Conservation (phyloP, 2,113 vertebrate genomes). For the Thermophis baileyi region DNA sequence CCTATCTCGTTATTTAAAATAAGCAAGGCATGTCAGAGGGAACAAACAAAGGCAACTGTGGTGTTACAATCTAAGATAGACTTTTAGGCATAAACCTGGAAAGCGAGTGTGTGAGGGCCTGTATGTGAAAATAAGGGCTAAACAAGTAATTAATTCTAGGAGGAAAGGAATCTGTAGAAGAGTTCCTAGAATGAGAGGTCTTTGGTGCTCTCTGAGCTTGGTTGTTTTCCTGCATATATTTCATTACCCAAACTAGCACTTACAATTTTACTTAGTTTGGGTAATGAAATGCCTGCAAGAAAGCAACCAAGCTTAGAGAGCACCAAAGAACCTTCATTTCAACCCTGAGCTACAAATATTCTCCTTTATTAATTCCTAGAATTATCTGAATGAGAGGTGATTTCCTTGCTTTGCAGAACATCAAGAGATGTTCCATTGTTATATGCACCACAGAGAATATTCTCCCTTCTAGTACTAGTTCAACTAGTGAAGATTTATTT, state of each 20-base stretch:
- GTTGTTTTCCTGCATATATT: not conserved
- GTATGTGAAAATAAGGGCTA: not conserved
- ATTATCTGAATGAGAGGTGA: not conserved
- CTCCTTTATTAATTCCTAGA: not conserved
- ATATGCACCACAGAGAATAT: not conserved
- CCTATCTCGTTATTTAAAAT: not conserved
- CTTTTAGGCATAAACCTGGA: not conserved
- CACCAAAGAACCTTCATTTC: not conserved
- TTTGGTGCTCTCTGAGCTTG: not conserved
- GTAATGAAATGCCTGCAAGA: not conserved
- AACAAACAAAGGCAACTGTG: not conserved
- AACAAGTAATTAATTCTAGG: not conserved
- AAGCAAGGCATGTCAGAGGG: not conserved
- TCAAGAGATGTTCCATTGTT: not conserved
- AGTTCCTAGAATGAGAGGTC: not conserved
- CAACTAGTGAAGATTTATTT: not conserved
- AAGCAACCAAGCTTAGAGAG: not conserved
- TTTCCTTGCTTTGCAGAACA: not conserved
- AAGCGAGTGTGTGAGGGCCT: not conserved
- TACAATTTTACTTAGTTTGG: not conserved
- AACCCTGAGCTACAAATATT: not conserved
- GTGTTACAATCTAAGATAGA: not conserved
- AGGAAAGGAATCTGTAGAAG: not conserved
- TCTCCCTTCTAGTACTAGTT: not conserved
- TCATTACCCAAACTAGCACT: not conserved